phyloP scores from a whole-genome alignment of 1,140 invertebrate genomes.

The Pantala flavescens region DNA sequence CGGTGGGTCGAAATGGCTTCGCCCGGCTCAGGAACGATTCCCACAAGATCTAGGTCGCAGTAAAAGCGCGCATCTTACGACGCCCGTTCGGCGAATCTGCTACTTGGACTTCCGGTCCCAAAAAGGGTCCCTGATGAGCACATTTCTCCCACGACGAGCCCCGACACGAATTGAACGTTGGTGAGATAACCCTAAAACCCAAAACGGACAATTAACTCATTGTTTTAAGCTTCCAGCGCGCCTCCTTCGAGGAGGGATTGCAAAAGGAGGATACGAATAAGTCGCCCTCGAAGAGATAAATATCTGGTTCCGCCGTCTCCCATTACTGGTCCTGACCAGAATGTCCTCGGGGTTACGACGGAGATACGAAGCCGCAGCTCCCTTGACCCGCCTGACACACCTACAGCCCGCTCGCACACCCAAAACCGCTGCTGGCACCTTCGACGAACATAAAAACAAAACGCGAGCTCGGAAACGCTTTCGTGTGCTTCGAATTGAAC shows the following conservation, averaged over 20 bases:
- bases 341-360: background rate
- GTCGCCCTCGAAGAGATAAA: background rate
- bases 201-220: constrained; percentile 1
- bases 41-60: background rate
- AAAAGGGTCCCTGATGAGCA: background rate
- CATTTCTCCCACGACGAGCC: background rate
- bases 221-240: background rate
- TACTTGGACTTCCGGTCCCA: background rate
- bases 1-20: background rate
- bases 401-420: background rate
- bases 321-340: background rate
- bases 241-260: background rate
- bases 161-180: background rate
- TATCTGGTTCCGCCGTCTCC: background rate
- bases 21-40: background rate
- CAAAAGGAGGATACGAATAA: background rate
- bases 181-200: background rate
- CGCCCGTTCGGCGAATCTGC: background rate
- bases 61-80: background rate
- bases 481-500: no score
- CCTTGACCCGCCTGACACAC: background rate
- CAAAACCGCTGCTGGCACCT: no score
- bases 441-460: no score
- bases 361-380: background rate
- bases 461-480: no score